Evolutionary conservation across 1,140 invertebrate genomes (phyloP).

Genomic region (Brachionus koreanus): DNA sequence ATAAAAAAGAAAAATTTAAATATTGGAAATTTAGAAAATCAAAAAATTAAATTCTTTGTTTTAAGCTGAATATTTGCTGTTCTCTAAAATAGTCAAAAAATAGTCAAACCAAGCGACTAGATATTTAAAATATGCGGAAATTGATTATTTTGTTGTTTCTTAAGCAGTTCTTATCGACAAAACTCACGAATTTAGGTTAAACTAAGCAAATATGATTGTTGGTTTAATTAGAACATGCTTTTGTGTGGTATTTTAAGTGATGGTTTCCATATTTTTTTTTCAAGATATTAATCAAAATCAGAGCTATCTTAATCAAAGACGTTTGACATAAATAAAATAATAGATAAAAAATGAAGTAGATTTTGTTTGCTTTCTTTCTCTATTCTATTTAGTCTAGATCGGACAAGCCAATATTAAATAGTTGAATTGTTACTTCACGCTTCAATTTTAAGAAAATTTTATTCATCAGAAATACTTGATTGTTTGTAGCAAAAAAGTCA

Average conservation of each 20-base stretch:
- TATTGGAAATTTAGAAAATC: too few relatives aligned
- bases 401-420: too few relatives aligned
- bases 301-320: background rate
- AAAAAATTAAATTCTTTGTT: too few relatives aligned
- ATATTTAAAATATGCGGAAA: too few relatives aligned
- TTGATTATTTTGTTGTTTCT: background rate
- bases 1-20: too few relatives aligned
- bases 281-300: background rate
- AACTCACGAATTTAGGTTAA: background rate
- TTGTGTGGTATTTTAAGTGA: background rate
- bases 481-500: background rate
- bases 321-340: background rate
- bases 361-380: background rate
- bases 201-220: background rate
- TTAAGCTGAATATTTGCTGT: too few relatives aligned
- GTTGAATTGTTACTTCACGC: too few relatives aligned
- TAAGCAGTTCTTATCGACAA: background rate
- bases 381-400: background rate
- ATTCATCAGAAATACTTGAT: too few relatives aligned
- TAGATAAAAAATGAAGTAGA: background rate
- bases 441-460: too few relatives aligned
- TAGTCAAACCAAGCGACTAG: too few relatives aligned
- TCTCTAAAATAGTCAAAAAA: too few relatives aligned
- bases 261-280: background rate
- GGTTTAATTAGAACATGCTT: background rate